Evolutionary conservation across 2,797 vertebrate species (phyloP).

Genomic region (Carduelis carduelis): DNA sequence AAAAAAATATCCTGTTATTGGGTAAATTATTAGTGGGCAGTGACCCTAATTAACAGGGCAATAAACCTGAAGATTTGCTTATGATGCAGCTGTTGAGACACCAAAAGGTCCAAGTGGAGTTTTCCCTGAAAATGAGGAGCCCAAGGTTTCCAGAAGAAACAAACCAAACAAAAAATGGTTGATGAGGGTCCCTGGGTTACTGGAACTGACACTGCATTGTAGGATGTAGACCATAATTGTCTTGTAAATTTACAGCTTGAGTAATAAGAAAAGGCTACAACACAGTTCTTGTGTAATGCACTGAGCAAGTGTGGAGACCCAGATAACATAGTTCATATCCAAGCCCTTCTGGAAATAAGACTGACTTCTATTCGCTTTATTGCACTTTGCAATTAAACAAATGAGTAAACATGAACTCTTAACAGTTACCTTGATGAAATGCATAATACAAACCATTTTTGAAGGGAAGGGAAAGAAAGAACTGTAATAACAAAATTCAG

Average conservation of each 20-base stretch:
- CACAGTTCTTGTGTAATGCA: not conserved
- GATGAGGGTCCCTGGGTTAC: not conserved
- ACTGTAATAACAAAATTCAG: not conserved
- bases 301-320: not conserved
- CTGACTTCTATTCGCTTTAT: not conserved
- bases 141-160: not conserved
- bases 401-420: not conserved
- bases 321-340: not conserved
- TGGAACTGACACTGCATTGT: conserved; percentile 10
- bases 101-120: conserved; percentile 46
- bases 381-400: not conserved
- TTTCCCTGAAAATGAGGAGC: not conserved
- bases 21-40: conserved; percentile 75
- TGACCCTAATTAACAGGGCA: conserved; percentile 76
- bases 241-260: conserved; percentile 10
- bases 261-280: not conserved
- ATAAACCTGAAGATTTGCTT: conserved; percentile 71
- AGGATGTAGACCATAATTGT: not conserved
- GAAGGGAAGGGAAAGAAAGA: not conserved
- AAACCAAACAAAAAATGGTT: not conserved
- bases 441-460: not conserved
- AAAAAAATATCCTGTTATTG: conserved; percentile 68
- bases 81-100: conserved; percentile 62
- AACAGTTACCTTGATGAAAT: not conserved
- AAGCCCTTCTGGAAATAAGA: not conserved